These are phyloP conservation scores for Hylia prasina DNA, from an alignment of 2,113 vertebrate species.

Conservation along the genomic window DNA sequence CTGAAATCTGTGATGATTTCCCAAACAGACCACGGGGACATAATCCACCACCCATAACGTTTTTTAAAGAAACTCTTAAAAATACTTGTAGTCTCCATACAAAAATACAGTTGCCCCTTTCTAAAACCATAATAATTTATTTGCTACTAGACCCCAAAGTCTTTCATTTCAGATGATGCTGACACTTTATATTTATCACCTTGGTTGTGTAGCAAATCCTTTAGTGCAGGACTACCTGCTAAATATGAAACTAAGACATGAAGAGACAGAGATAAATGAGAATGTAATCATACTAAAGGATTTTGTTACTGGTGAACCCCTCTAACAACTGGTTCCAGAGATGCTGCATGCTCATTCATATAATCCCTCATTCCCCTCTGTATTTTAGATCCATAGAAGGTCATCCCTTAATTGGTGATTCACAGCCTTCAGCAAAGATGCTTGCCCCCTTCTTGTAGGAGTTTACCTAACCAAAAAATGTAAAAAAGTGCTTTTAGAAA, in stretches of 20 bases:
- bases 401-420: neutral
- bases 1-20: neutral
- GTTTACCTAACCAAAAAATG: neutral
- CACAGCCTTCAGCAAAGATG: neutral
- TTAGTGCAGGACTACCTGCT: neutral
- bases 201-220: neutral
- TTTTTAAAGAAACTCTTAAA: neutral
- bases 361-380: neutral
- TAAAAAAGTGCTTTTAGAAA: neutral
- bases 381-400: neutral
- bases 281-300: fast-evolving
- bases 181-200: neutral
- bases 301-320: neutral
- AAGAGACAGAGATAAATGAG: neutral
- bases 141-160: neutral
- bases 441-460: neutral
- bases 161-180: neutral
- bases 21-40: neutral
- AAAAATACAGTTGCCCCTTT: neutral
- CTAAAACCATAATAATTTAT: neutral
- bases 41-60: neutral
- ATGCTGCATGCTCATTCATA: neutral
- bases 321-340: neutral
- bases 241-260: neutral
- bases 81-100: neutral